Evolutionary conservation across 2,797 vertebrate species (phyloP), one percentile per base, ranked within the genome.

Genomic region (Oryzias sinensis): DNA sequence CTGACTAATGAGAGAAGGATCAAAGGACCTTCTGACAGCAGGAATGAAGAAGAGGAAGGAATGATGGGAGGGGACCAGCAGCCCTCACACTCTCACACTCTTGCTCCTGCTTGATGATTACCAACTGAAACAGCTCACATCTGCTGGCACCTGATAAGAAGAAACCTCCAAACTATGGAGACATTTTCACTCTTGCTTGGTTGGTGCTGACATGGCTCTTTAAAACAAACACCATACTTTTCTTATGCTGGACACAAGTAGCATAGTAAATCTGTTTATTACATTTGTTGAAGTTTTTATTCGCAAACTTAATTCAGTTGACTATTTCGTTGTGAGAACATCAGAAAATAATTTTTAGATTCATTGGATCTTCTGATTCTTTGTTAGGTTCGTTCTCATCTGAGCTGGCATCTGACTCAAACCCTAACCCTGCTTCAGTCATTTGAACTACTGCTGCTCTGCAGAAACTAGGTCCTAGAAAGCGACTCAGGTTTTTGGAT

Each of bases 1-100:
- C 89, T 91, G 90, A 85, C 88, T 93, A 93, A 93, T 92, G 86
- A 89, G 81, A 72, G 78, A 71, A 73, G 84, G 91, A 92, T 92
- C 91, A 92, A 89, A 92, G 91, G 68, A 66, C 62, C 53, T 68
- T 62, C 74, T 84, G 87, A 86, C 87, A 79, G 84, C 74, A 80
- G 80, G 81, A 86, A 85, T 87, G 81, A 69, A 79, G 74, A 68
- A 59, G 51, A 61, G 33, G 15, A 24, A 37, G 14, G 56, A 11
- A 15, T 16, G 53, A 50, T 14, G 44, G 45, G 47, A 61, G 40
- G 53, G 53, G 72, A 59, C 54, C 57, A 43, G 77, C 68, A 69
- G 72, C 60, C 29, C 40, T 41, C 70, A 70, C 52, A 72, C 65
- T 62, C 65, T 66, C 56, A 65, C 46, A 63, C 44, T 18, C 54